phyloP scores from a whole-genome alignment of 1,140 invertebrate species.

The Drosophila cardini region DNA sequence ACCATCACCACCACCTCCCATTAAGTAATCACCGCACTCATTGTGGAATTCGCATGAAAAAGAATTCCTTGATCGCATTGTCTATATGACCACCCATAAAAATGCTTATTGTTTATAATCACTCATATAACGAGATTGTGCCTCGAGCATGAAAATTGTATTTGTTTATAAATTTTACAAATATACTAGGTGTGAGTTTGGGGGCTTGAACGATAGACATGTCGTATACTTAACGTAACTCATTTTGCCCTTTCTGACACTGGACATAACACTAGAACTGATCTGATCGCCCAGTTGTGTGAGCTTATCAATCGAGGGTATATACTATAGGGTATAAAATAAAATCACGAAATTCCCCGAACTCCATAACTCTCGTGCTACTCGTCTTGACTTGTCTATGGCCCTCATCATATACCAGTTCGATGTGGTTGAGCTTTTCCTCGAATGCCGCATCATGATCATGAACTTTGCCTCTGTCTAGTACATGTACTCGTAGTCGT shows the following conservation, averaged over 20 bases:
- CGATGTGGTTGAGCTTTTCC: background rate
- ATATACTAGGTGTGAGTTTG: background rate
- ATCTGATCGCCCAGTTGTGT: too few species aligned
- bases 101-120: slow-evolving; percentile 62
- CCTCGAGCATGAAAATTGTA: slow-evolving; percentile 7
- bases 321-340: background rate
- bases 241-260: slow-evolving; percentile 18
- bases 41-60: slow-evolving; percentile 45
- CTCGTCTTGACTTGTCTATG: background rate
- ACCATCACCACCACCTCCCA: background rate
- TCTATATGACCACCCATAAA: slow-evolving; percentile 61
- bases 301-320: slow-evolving; percentile 4
- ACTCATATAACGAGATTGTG: slow-evolving; percentile 53
- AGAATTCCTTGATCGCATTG: slow-evolving; percentile 41
- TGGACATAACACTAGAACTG: too few species aligned
- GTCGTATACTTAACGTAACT: background rate
- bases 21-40: slow-evolving; percentile 4
- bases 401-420: slow-evolving; percentile 14
- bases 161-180: background rate
- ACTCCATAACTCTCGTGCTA: slow-evolving; percentile 11
- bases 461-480: slow-evolving; percentile 39
- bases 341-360: background rate
- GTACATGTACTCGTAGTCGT: background rate
- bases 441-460: slow-evolving; percentile 18
- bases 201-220: background rate